Percentiles rank a stretch among this genome's conserved stretches.
These are phyloP conservation scores for Metalampra italica DNA, from an alignment of 2,888 invertebrate genomes.

Conservation along the genomic window DNA sequence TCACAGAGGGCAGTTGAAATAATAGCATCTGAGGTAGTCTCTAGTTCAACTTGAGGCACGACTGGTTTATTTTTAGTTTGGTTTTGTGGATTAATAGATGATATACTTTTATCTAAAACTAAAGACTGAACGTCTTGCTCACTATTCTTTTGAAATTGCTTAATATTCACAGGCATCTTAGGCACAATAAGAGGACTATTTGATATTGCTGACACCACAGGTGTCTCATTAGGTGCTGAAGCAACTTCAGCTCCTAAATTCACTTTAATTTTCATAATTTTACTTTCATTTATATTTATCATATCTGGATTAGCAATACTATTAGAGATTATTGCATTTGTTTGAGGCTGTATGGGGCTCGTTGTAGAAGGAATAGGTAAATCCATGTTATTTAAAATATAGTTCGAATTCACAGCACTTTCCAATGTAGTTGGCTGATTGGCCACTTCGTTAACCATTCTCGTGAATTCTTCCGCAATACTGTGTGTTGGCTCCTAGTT, in stretches of 20 bases:
- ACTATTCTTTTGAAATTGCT: constrained; percentile 59
- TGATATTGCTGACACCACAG: constrained; percentile 84
- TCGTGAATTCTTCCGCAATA: constrained; percentile 68
- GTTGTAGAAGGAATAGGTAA: constrained; percentile 41
- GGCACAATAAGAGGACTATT: constrained; percentile 83
- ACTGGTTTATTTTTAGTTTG: constrained; percentile 46
- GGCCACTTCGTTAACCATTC: constrained; percentile 65
- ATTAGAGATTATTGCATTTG: constrained; percentile 63
- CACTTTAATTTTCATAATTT: constrained; percentile 19
- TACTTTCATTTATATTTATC: constrained; percentile 64
- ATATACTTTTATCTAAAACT: constrained; percentile 59
- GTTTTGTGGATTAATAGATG: constrained; percentile 51
- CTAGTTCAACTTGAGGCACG: constrained; percentile 55
- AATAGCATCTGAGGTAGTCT: constrained; percentile 31
- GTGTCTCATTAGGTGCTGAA: constrained; percentile 69
- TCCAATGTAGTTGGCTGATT: constrained; percentile 54
- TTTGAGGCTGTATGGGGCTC: constrained; percentile 52
- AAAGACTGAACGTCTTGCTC: constrained; percentile 49
- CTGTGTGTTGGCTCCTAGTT: constrained; percentile 52
- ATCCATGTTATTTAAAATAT: constrained; percentile 47
- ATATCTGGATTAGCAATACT: constrained; percentile 68
- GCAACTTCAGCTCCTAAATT: constrained; percentile 57
- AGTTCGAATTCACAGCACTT: constrained; percentile 46
- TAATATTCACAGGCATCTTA: constrained; percentile 67
- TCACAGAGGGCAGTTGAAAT: constrained; percentile 8